Base-by-base conservation (phyloP, 2,888 invertebrate genomes). In the Melitaea athalia region DNA sequence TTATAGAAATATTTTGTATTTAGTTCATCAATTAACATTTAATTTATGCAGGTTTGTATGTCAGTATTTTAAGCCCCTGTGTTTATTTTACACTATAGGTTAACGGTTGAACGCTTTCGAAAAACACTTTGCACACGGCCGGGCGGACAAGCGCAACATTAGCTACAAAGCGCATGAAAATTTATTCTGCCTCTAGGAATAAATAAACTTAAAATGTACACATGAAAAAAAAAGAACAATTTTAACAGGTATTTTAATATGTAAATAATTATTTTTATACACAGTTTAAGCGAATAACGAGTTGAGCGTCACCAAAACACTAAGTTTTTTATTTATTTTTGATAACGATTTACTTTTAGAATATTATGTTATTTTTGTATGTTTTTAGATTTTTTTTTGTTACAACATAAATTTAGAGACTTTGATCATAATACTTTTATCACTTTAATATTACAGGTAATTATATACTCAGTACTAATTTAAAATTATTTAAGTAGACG, bases 21-120 rank as follows among this genome's bases (percentile, higher is more conserved):
- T 33, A 62, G 59, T 65, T 59, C 52, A 57, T 66, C 62, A 66
- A 68, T 63, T 52, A 50, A 67, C 64, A 72, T 70, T 70, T 63
- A 70, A 70, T 67, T 63, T 63, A 65, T 69, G 63, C 63, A 61
- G 63, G 68, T 71, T 59, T 62, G 55, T 50, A 64, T 53, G 64
- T 61, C 45, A 42, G 57, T 64, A 61, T 49, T 55, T 66, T 62
- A 68, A 66, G 47, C 67, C 65, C 68, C 59, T 72, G 63, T 70
- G 72, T 72, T 70, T 72, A 70, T 72, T 72, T 72, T 72, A 70
- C 72, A 65, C 67, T 63, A 61, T 42, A 60, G 74, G 73, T 75
- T 75, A 75, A 74, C 70, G 70, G 74, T 76, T 76, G 74, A 74
- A 74, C 72, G 74, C 73, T 72, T 72, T 68, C 71, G 68, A 70